Base-by-base conservation (phyloP, 2,113 vertebrate species). In the Diglossa brunneiventris region DNA sequence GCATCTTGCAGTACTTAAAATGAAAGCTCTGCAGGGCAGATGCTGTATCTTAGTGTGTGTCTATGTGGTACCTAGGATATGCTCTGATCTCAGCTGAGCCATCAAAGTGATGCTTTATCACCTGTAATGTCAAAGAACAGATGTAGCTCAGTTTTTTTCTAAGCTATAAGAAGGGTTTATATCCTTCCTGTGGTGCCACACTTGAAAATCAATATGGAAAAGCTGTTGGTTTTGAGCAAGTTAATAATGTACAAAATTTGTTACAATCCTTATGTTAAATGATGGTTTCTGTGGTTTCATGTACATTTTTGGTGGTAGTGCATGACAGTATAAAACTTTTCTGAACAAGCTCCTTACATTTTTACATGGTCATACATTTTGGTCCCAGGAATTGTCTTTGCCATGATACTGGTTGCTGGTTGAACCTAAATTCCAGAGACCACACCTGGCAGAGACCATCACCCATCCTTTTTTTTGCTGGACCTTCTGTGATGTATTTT, bases 31-130 rank as follows among this genome's bases (percentile, higher is more conserved):
- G 94, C 92, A 90, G 93, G 93, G 94, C 94, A 96, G 93, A 90
- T 95, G 90, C 49, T 96, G 94, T 78, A 86, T 95, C 85, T 93
- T 96, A 80, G 59, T 84, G 46, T 93, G 73, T 64, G 69, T 35
- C 90, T 92, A 10, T 92, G 79, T 86, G 82, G 92, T 95, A 93
- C 95, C 83, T 44, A 86, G 85, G 72, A 95, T 68, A 80, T 77
- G 61, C 92, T 96, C 44, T 92, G 90, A 96, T 96, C 94, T 96
- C 92, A 90, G 69, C 86, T 95, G 92, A 94, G 93, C 92, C 90
- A 96, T 96, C 93, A 95, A 96, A 96, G 93, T 41, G 87, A 55
- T 93, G 90, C 79, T 96, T 94, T 96, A 95, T 95, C 93, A 97
- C 87, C 95, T 94, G 76, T 93, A 94, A 95, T 90, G 92, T 95